Evolutionary conservation across 2,797 vertebrate genomes (phyloP).

Genomic region (Parauchenoglanis punctatus): DNA sequence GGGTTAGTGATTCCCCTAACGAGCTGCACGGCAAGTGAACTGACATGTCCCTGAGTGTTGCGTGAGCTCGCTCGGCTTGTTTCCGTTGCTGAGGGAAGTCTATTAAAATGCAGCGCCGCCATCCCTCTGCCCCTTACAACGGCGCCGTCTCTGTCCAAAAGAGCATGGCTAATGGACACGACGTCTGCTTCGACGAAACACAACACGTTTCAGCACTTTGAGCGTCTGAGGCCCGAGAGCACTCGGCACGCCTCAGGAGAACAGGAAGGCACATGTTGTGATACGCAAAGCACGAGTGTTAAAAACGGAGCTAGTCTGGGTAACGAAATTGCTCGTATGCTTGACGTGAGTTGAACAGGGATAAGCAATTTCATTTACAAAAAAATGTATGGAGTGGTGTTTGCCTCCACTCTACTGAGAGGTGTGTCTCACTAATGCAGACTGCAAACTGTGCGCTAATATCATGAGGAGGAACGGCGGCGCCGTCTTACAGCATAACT

Average conservation of each 20-base stretch:
- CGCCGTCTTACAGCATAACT: not conserved
- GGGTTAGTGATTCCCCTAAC: not conserved
- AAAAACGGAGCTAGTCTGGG: not conserved
- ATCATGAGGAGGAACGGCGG: not conserved
- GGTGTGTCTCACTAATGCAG: not conserved
- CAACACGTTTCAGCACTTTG: slow-evolving; percentile 62
- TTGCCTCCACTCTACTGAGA: not conserved
- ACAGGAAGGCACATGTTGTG: slow-evolving; percentile 2
- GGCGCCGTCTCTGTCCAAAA: not conserved
- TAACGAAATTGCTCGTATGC: slow-evolving; percentile 1
- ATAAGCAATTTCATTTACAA: not conserved
- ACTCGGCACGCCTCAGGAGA: slow-evolving; percentile 39
- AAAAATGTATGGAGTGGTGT: not conserved
- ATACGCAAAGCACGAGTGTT: slow-evolving; percentile 31
- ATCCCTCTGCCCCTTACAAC: slow-evolving; percentile 2
- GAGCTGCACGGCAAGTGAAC: not conserved
- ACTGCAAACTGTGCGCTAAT: not conserved
- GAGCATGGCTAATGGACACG: slow-evolving; percentile 55
- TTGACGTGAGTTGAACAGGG: slow-evolving; percentile 4
- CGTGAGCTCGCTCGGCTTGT: not conserved
- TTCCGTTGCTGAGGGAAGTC: slow-evolving; percentile 17
- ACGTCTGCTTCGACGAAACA: slow-evolving; percentile 47
- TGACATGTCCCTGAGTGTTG: slow-evolving; percentile 1
- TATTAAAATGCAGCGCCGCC: slow-evolving; percentile 45
- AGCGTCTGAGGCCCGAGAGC: slow-evolving; percentile 35